These are phyloP conservation scores for Nymphalis c-album DNA, from an alignment of 2,888 invertebrate genomes.

Conservation along the genomic window DNA sequence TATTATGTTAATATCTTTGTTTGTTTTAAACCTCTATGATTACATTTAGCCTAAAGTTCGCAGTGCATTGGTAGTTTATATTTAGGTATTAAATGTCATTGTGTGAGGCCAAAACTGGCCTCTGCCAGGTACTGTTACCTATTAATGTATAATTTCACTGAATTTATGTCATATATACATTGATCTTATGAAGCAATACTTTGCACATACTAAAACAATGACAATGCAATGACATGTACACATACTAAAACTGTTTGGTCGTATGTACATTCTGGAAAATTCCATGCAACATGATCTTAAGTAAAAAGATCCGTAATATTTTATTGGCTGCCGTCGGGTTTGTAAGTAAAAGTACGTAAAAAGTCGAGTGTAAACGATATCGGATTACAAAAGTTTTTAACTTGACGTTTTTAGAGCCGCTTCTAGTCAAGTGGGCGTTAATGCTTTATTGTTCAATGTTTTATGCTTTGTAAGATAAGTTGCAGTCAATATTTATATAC, in stretches of 20 bases:
- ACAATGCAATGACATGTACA: neutral
- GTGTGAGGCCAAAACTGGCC: no score
- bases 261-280: conserved; percentile 29
- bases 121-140: no score
- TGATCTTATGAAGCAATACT: no score
- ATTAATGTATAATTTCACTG: no score
- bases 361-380: conserved; percentile 34
- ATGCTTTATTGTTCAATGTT: conserved; percentile 22
- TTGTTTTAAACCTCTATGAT: no score
- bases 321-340: conserved; percentile 44
- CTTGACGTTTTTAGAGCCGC: conserved; percentile 31
- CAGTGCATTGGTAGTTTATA: no score
- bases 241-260: neutral
- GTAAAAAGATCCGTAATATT: conserved; percentile 52
- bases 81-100: no score
- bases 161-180: no score
- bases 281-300: conserved; percentile 46
- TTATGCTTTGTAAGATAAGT: conserved; percentile 6
- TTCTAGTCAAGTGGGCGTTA: conserved; percentile 32
- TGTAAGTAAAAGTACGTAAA: conserved; percentile 30
- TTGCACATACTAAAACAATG: no score
- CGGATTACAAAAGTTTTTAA: conserved; percentile 35
- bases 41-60: no score
- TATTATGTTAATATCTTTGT: no score
- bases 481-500: conserved; percentile 13